These are phyloP conservation scores for Emydoidea blandingii DNA, from an alignment of 2,797 vertebrate species.

Conservation along the genomic window DNA sequence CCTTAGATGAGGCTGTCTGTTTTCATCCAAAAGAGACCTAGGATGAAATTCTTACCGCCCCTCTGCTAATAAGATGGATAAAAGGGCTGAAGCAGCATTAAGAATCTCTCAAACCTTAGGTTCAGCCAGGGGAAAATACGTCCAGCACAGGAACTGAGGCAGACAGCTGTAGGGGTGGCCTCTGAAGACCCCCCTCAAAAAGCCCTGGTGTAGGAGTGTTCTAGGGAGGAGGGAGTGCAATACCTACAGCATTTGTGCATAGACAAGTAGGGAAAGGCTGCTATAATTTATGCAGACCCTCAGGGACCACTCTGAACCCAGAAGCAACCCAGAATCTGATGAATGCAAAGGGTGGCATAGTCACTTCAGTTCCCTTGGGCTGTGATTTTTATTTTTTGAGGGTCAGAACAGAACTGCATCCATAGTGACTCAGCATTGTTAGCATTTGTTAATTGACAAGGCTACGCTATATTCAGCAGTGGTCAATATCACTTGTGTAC, in stretches of 20 bases:
- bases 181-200: neutral
- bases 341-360: neutral
- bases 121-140: neutral
- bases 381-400: fast-evolving
- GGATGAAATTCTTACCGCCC: neutral
- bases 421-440: neutral
- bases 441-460: neutral
- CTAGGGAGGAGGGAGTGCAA: neutral
- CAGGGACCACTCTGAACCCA: neutral
- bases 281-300: neutral
- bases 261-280: neutral
- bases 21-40: constrained; percentile 13
- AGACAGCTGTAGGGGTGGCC: neutral
- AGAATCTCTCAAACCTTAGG: neutral
- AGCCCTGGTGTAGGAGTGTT: neutral
- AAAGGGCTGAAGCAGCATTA: fast-evolving
- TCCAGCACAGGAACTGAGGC: constrained; percentile 16
- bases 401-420: neutral
- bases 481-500: neutral
- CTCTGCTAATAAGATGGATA: neutral
- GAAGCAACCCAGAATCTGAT: neutral
- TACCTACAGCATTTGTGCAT: neutral
- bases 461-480: neutral
- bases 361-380: fast-evolving
- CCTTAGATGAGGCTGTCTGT: neutral